phyloP scores from a whole-genome alignment of 53 echinoderm and acorn worm genomes.

The Crossaster papposus region DNA sequence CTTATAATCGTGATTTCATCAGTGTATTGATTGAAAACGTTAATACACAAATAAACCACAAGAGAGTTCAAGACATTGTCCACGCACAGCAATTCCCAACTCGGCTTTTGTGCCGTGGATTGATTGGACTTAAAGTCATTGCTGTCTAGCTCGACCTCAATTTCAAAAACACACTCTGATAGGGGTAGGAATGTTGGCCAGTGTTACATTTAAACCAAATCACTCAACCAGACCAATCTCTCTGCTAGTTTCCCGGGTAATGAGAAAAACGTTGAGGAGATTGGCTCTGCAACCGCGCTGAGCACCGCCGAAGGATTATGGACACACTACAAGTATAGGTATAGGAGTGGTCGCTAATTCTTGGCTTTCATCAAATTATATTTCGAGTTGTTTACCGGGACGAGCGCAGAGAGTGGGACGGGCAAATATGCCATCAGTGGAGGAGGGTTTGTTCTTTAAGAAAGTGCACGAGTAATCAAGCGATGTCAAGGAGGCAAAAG shows the following conservation, averaged over 20 bases:
- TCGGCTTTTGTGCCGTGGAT: background rate
- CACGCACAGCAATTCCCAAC: background rate
- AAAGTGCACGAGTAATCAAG: background rate
- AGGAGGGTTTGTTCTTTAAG: background rate
- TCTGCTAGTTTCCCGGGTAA: background rate
- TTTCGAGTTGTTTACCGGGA: background rate
- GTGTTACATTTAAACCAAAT: background rate
- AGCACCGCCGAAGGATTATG: background rate
- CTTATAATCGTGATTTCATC: background rate
- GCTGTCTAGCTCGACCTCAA: background rate
- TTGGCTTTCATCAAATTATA: conserved; percentile 10
- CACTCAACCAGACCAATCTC: background rate
- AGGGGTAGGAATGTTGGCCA: background rate
- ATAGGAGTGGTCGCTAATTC: background rate
- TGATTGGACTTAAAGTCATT: background rate
- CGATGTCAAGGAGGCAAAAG: background rate
- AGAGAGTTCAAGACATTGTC: background rate
- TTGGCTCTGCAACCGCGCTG: background rate
- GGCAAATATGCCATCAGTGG: background rate
- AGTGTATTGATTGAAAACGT: background rate
- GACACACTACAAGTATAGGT: background rate
- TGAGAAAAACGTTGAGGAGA: background rate
- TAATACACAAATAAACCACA: background rate
- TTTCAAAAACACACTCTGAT: background rate
- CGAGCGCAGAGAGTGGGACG: background rate